Evolutionary conservation across 1,140 invertebrate genomes (phyloP).

Genomic region (Anoplophora glabripennis): DNA sequence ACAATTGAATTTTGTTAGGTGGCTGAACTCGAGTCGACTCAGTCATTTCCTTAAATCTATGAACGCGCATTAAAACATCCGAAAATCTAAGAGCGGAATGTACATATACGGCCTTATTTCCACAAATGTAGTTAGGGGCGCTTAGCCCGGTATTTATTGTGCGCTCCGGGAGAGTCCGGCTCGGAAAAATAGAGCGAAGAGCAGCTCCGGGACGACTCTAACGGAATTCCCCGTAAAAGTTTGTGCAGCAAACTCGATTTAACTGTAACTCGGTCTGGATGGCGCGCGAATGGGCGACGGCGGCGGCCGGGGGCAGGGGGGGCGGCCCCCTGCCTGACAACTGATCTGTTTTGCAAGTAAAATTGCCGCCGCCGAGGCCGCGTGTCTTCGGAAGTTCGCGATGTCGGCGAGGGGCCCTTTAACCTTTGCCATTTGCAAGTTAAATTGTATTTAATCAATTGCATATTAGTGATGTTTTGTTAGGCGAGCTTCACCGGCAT

Average conservation of each 20-base stretch:
- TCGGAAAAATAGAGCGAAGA: no score
- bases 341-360: slow-evolving; percentile 35
- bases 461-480: slow-evolving; percentile 25
- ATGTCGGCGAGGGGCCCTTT: slow-evolving; percentile 9
- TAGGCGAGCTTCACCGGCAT: neutral
- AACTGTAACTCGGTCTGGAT: slow-evolving; percentile 28
- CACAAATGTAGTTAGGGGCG: no score
- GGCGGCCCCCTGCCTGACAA: slow-evolving; percentile 19
- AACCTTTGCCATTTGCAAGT: slow-evolving; percentile 20
- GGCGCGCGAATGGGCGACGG: slow-evolving; percentile 20
- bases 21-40: no score
- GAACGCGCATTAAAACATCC: no score
- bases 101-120: no score
- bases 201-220: slow-evolving; percentile 19
- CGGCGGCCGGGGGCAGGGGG: neutral
- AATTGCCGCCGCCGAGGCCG: slow-evolving; percentile 19
- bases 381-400: slow-evolving; percentile 25
- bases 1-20: no score
- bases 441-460: slow-evolving; percentile 25
- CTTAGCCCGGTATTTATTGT: no score
- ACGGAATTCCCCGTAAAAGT: slow-evolving; percentile 23
- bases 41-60: no score
- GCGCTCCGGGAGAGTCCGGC: no score
- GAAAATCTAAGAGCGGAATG: no score
- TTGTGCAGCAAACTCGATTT: slow-evolving; percentile 30